Evolutionary conservation across 2,113 vertebrate genomes (phyloP), one percentile per base, ranked within the genome.

Genomic region (Corydoras maculifer): DNA sequence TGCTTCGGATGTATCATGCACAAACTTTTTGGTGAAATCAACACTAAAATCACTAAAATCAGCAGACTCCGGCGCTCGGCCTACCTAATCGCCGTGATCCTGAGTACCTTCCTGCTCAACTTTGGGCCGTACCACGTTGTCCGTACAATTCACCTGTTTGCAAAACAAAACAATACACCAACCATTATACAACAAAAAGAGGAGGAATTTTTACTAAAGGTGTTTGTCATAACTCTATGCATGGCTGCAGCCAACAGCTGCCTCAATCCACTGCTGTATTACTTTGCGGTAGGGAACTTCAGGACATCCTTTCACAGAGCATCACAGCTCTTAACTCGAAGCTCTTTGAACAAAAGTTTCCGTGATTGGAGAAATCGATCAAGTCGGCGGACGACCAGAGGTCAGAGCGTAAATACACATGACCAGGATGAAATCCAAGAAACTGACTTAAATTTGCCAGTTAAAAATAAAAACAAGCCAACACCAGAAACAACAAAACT

Each of bases 181-280:
- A 25, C 18, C 53, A 55, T 55, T n/a, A 4, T 0, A 0, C 0
- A 78, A 79, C 66, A 5, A 3, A 3, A 0, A 0, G 0, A 70
- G 9, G 73, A 31, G 2, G 8, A 53, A 6, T 9, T 25, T 2
- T 71, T 83, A 61, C 77, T 87, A 72, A 78, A 80, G 8, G 68
- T 76, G 0, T 77, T 79, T 54, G 85, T 88, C 48, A 71, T 86
- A 29, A 87, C 86, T 2, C 75, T 87, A 18, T 88, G 88, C 58
- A 67, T 85, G 71, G 87, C 88, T 0, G 80, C 88, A 0, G 72
- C 77, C 9, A 91, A 89, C 83, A 86, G 87, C 59, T 82, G 84
- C 75, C 66, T 89, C 71, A 88, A 91, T 80, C 88, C 89, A 0
- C 73, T 90, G 66, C 77, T 91, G 14, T 91, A 91, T 57, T 90